These are phyloP conservation scores for Lasioglossum malachurum DNA, from an alignment of 2,888 invertebrate genomes.

Conservation along the genomic window DNA sequence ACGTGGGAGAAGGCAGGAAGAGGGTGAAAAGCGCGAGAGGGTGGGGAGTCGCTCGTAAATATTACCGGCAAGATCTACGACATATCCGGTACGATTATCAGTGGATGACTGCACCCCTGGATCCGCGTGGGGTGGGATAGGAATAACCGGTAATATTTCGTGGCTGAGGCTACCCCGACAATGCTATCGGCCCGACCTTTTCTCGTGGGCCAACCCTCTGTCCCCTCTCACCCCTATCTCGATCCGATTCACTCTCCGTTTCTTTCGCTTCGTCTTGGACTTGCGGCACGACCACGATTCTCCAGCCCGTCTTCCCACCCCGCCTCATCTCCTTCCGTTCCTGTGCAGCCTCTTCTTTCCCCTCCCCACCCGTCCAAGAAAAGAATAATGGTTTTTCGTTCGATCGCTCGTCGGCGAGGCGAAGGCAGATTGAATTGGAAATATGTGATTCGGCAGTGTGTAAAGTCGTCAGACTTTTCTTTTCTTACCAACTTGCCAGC, in stretches of 20 bases:
- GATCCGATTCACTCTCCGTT: slow-evolving; percentile 62
- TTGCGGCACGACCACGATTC: slow-evolving; percentile 45
- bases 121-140: slow-evolving; percentile 60
- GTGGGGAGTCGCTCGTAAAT: slow-evolving; percentile 71
- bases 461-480: slow-evolving; percentile 78
- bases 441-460: slow-evolving; percentile 80
- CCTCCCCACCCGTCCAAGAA: slow-evolving; percentile 51
- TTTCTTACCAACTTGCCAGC: slow-evolving; percentile 25
- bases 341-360: background rate
- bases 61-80: slow-evolving; percentile 74
- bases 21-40: background rate
- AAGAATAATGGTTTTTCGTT: slow-evolving; percentile 81
- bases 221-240: slow-evolving; percentile 23
- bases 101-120: slow-evolving; percentile 68
- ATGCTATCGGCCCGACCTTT: slow-evolving; percentile 74
- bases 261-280: slow-evolving; percentile 45
- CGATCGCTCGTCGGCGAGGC: slow-evolving; percentile 70
- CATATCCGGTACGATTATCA: slow-evolving; percentile 79
- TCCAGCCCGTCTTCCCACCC: background rate
- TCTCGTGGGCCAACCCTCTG: slow-evolving; percentile 32
- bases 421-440: slow-evolving; percentile 80
- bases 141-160: slow-evolving; percentile 81
- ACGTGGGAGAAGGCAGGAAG: slow-evolving; percentile 1
- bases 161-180: slow-evolving; percentile 75
- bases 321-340: slow-evolving; percentile 15